Evolutionary conservation across 2,888 invertebrate genomes (phyloP), one percentile per base, ranked within the genome.

Genomic region (Ametastegia equiseti): DNA sequence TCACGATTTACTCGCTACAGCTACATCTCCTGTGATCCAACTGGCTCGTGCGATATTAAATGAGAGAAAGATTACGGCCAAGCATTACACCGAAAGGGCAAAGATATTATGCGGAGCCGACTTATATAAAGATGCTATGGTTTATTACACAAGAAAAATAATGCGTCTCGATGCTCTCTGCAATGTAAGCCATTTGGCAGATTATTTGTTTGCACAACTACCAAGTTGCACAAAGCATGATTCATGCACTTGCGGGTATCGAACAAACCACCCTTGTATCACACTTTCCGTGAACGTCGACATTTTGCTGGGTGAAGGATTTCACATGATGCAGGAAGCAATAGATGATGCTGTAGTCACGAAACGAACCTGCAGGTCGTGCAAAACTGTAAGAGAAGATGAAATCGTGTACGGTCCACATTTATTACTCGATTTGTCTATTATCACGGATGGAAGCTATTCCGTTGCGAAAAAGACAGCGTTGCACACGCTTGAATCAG

Each of bases 241-340:
- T 75, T 23, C 73, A n/a, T 75, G 73, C 6, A 54, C 73, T 15
- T 75, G 73, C n/a, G 73, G 73, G 1, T 75, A 33, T 54, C 50
- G 33, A 75, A 75, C 15, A 6, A 75, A 13, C 42, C 73, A 54
- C 19, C 54, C 33, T 33, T 50, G 54, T 5, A 33, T 75, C 1
- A 33, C 54, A 33, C 47, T 54, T 36, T 54, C 73, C 15, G 73
- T 75, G 1, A 54, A 75, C 33, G 73, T 75, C 33, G 73, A 75
- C 1, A 75, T 75, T 30, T 75, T 54, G 50, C 7, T 75, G 30
- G 15, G 13, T 11, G 13, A 75, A n/a, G 54, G 54, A 75, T 75
- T 54, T n/a, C 47, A 75, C 27, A 50, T 50, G 73, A 75, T 75
- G 50, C 73, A 75, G 13, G 50, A 50, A 33, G 73, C 73, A 19